Percentiles rank a stretch among this genome's conserved stretches.
phyloP scores from a whole-genome alignment of 2,888 invertebrate genomes.

The Unio delphinus region DNA sequence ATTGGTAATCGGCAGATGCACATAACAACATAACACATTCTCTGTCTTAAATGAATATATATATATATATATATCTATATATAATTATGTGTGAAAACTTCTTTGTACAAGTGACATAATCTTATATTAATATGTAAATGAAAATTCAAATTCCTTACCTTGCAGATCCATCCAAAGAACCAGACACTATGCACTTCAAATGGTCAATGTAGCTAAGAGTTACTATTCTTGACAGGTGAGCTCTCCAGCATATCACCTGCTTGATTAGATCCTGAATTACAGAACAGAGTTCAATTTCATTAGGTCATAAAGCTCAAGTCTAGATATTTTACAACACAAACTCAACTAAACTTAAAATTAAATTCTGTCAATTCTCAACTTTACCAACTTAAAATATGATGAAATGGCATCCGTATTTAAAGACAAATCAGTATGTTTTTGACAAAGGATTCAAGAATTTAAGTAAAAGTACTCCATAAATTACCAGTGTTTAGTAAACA shows the following conservation, averaged over 20 bases:
- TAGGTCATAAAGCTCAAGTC: neutral
- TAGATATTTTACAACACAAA: neutral
- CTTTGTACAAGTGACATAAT: neutral
- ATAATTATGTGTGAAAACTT: neutral
- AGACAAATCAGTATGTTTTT: too few relatives aligned
- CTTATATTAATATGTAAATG: too few relatives aligned
- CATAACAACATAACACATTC: too few relatives aligned
- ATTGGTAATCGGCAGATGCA: too few relatives aligned
- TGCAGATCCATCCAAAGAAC: conserved; percentile 67
- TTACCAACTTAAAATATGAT: too few relatives aligned
- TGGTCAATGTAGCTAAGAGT: conserved; percentile 59
- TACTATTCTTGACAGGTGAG: conserved; percentile 63
- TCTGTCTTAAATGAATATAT: too few relatives aligned
- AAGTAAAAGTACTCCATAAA: too few relatives aligned
- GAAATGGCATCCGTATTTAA: too few relatives aligned
- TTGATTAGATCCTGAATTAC: conserved; percentile 52
- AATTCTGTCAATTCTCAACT: neutral
- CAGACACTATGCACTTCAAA: conserved; percentile 62
- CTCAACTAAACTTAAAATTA: neutral
- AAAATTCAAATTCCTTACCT: conserved; percentile 45
- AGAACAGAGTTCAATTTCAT: neutral
- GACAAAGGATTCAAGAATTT: too few relatives aligned
- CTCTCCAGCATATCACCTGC: conserved; percentile 67
- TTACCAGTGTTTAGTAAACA: too few relatives aligned
- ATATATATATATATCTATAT: neutral